phyloP scores from a whole-genome alignment of 2,888 invertebrate species.

The Ptychoptera contaminata region DNA sequence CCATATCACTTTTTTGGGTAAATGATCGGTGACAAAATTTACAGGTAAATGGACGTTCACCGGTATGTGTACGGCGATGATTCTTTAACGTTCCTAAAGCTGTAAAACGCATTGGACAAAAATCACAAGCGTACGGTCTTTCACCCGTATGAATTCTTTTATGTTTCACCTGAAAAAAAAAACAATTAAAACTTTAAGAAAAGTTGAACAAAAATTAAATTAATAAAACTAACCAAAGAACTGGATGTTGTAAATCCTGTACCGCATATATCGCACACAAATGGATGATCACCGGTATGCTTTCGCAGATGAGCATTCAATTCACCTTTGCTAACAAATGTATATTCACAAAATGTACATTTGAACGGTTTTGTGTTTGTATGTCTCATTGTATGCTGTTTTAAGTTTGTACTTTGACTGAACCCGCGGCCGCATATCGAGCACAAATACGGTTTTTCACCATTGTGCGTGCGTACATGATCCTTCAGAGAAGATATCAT shows the following conservation, averaged over 20 bases:
- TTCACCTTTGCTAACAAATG: conserved; percentile 35
- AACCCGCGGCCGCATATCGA: conserved; percentile 41
- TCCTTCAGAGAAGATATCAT: conserved; percentile 42
- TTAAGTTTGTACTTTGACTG: conserved; percentile 42
- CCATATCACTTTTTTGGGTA: conserved; percentile 39
- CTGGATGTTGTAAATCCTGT: conserved; percentile 42
- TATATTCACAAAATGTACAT: conserved; percentile 31
- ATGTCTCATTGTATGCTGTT: conserved; percentile 40
- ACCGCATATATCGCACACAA: conserved; percentile 38
- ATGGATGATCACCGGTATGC: conserved; percentile 44
- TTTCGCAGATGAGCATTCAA: conserved; percentile 38
- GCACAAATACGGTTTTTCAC: conserved; percentile 41
- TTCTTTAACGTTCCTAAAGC: conserved; percentile 42
- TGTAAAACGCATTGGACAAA: conserved; percentile 40
- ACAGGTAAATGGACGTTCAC: conserved; percentile 38
- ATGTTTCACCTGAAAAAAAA: conserved; percentile 27
- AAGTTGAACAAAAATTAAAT: not conserved
- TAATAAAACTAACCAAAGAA: conserved; percentile 27
- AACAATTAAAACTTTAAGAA: not conserved
- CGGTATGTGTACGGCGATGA: conserved; percentile 40
- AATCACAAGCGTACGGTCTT: conserved; percentile 39
- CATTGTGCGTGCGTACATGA: conserved; percentile 39
- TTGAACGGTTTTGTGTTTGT: conserved; percentile 33
- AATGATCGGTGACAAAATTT: conserved; percentile 39
- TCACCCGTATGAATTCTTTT: conserved; percentile 42